Conservation (phyloP, 1,140 invertebrate species). For the Amyelois transitella region DNA sequence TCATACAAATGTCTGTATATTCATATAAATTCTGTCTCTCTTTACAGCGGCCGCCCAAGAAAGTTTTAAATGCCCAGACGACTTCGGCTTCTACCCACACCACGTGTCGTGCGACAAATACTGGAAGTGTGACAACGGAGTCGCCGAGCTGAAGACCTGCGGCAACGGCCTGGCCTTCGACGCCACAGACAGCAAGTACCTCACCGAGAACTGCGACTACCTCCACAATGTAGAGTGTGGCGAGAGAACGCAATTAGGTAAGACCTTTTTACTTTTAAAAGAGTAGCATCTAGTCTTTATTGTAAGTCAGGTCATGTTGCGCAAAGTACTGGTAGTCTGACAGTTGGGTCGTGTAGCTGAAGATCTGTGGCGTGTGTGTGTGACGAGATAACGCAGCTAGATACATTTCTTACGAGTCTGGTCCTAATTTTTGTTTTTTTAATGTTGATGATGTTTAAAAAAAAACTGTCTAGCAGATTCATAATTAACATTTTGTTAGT, state of each 20-base stretch:
- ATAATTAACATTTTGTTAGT: too few species aligned
- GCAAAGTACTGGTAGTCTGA: too few species aligned
- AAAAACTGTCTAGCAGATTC: too few species aligned
- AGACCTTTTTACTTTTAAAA: constrained; percentile 44
- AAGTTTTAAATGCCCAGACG: constrained; percentile 94
- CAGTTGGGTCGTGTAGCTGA: too few species aligned
- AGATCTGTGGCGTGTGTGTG: too few species aligned
- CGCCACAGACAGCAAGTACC: constrained; percentile 88
- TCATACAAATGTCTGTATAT: too few species aligned
- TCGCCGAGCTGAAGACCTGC: constrained; percentile 92
- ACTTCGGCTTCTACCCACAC: constrained; percentile 95
- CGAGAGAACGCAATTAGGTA: constrained; percentile 88
- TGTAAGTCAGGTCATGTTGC: too few species aligned
- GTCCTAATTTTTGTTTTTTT: too few species aligned
- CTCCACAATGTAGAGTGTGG: constrained; percentile 96
- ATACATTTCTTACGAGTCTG: too few species aligned
- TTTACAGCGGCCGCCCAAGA: constrained; percentile 82
- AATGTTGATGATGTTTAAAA: too few species aligned
- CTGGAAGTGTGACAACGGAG: constrained; percentile 94
- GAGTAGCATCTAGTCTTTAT: too few species aligned
- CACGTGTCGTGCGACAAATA: constrained; percentile 94
- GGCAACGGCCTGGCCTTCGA: constrained; percentile 96
- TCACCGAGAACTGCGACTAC: constrained; percentile 96
- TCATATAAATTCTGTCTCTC: constrained; percentile 17
- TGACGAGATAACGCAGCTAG: too few species aligned